These are phyloP conservation scores for Nycticebus coucang DNA, from an alignment of 2,113 vertebrate genomes.

Conservation along the genomic window DNA sequence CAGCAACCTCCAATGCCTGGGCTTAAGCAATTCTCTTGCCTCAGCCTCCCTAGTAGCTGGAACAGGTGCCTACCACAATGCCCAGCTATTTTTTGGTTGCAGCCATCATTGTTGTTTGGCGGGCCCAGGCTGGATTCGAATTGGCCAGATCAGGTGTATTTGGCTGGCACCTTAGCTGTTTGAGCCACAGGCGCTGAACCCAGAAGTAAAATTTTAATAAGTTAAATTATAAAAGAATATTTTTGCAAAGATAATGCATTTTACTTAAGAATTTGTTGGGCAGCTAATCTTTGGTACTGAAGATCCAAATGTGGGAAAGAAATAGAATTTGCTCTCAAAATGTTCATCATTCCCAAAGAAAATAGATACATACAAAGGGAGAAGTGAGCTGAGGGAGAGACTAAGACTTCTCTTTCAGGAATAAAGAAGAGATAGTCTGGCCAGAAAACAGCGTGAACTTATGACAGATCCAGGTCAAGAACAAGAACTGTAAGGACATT, in stretches of 20 bases:
- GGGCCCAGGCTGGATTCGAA: too few relatives aligned
- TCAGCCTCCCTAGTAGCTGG: too few relatives aligned
- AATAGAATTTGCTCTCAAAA: constrained; percentile 21
- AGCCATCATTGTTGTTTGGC: too few relatives aligned
- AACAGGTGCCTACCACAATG: too few relatives aligned
- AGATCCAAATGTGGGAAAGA: neutral
- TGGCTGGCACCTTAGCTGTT: too few relatives aligned
- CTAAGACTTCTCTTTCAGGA: neutral
- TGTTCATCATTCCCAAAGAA: neutral
- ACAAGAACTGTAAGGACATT: neutral
- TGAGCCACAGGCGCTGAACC: too few relatives aligned
- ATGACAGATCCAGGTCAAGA: neutral
- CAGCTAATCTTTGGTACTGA: neutral
- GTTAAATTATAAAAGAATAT: neutral
- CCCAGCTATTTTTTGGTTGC: too few relatives aligned
- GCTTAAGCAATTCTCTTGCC: too few relatives aligned
- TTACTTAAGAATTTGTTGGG: neutral
- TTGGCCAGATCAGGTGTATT: too few relatives aligned
- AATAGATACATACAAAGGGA: neutral
- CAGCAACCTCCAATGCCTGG: too few relatives aligned
- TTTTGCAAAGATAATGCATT: neutral
- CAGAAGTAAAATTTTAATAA: neutral
- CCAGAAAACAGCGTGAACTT: neutral
- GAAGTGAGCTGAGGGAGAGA: neutral
- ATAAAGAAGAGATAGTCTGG: neutral